Evolutionary conservation across 2,113 vertebrate species (phyloP), one percentile per base, ranked within the genome.

Genomic region (Pteropus alecto): DNA sequence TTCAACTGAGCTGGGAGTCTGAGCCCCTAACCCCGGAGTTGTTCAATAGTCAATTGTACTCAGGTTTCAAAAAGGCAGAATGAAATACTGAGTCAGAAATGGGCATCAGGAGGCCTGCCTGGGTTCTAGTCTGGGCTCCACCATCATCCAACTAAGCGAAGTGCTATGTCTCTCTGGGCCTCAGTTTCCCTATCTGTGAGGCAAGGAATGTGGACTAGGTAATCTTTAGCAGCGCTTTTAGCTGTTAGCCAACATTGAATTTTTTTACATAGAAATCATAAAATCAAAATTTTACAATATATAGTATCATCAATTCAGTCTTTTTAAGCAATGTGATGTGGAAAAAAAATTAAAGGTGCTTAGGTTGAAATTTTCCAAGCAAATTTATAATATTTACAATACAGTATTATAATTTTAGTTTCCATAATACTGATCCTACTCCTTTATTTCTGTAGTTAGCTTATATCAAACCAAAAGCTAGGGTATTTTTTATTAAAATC

Each of bases 401-500:
- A 24, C 1, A 58, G 28, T 43, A 76, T 87, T 87, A 3, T 79
- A 78, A n/a, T 48, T 88, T 92, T 77, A 82, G 51, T 92, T 96
- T 97, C 76, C n/a, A 38, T 56, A 87, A 82, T 51, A 58, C 51
- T 48, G 28, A 58, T 56, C 56, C 35, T 54, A 70, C 13, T 76
- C 63, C 51, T 95, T 65, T 87, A 74, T 87, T 95, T 96, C 58
- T 96, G 15, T 41, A 60, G 85, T 95, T 95, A 51, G 71, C 24
- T 24, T 61, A 16, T 68, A 84, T 65, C 84, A 94, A 96, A 92
- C 90, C 41, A 96, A 87, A 56, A 89, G 1, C 22, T 35, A 41
- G n/a, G 28, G 35, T 13, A 81, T 78, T 95, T 95, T 96, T 92
- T 51, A 92, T 67, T 74, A 88, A 96, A 96, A 82, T 74, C 26